Evolutionary conservation across 2,113 vertebrate genomes (phyloP), one percentile per base, ranked within the genome.

Genomic region (Zosterops japonicus): DNA sequence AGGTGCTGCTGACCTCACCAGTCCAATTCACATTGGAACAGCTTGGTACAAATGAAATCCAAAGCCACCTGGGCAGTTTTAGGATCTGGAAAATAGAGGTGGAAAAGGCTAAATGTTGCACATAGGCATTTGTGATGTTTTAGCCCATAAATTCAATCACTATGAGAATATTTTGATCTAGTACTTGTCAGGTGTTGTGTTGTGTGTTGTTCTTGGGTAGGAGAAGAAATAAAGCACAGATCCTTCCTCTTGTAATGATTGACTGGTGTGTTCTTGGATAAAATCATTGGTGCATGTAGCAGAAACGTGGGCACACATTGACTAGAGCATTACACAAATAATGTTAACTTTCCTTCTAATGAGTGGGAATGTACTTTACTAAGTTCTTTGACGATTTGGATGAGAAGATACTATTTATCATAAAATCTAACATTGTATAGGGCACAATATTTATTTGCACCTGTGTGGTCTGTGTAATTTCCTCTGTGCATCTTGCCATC

Each of bases 1-100:
- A 39, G 41, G 44, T 4, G 2, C 80, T 95, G 92, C 92, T 95
- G 94, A 93, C 93, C 92, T 97, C 90, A 92, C 76, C 88, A 92
- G 94, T 95, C 83, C 93, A 71, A 60, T 64, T 90, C 49, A 27
- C 31, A 8, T 4, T 77, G 93, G 64, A 87, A 78, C 59, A 71
- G 28, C 55, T 78, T 41, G 33, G 29, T 82, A 47, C 0, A 0
- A 47, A 41, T 60, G 52, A 81, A 93, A 87, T 53, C 36, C 25
- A 68, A 69, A 89, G 49, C 29, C 24, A 56, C 36, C 8, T 1
- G 12, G 49, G 49, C 69, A 72, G 27, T 46, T 56, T 76, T 23
- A 61, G 27, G 41, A 52, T 75, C 72, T 16, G 33, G 52, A 89
- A 83, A 60, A 70, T 53, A 53, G 15, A 33, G 11, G 3, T 78